Evolutionary conservation across 2,797 vertebrate species (phyloP).

Genomic region (Buceros bicornis): DNA sequence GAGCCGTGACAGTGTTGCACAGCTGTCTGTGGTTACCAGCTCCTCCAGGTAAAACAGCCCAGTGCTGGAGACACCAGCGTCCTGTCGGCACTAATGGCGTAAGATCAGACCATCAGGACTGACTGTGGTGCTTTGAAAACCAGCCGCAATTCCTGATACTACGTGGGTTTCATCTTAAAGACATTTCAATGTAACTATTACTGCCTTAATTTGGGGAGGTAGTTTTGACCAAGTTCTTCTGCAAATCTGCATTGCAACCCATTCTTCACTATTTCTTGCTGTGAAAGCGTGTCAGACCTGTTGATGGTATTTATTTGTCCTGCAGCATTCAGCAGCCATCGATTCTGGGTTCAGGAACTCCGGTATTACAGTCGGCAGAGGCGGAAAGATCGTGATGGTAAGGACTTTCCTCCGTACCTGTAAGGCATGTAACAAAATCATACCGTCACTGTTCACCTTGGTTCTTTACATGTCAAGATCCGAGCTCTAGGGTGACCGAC

Average conservation of each 20-base stretch:
- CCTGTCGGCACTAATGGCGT: background rate
- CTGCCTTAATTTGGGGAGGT: background rate
- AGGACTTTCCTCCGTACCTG: background rate
- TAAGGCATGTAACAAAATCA: background rate
- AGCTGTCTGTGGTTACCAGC: fast-evolving
- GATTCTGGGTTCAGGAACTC: slow-evolving; percentile 95
- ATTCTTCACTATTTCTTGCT: background rate
- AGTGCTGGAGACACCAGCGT: fast-evolving
- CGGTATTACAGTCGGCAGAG: slow-evolving; percentile 90
- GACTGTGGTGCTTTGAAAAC: background rate
- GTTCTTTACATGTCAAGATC: background rate
- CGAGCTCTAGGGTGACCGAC: background rate
- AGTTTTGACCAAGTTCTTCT: background rate
- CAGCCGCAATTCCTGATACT: background rate
- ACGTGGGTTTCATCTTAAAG: background rate
- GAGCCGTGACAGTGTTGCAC: fast-evolving
- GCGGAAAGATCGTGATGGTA: slow-evolving; percentile 92
- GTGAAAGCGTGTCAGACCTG: background rate
- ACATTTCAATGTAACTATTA: background rate
- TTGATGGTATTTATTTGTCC: slow-evolving; percentile 14
- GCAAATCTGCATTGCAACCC: background rate
- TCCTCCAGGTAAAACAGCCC: background rate
- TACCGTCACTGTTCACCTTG: background rate
- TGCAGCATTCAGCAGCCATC: slow-evolving; percentile 88
- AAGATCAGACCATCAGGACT: background rate